Evolutionary conservation across 2,113 vertebrate species (phyloP).

Genomic region (Mustelus asterias): DNA sequence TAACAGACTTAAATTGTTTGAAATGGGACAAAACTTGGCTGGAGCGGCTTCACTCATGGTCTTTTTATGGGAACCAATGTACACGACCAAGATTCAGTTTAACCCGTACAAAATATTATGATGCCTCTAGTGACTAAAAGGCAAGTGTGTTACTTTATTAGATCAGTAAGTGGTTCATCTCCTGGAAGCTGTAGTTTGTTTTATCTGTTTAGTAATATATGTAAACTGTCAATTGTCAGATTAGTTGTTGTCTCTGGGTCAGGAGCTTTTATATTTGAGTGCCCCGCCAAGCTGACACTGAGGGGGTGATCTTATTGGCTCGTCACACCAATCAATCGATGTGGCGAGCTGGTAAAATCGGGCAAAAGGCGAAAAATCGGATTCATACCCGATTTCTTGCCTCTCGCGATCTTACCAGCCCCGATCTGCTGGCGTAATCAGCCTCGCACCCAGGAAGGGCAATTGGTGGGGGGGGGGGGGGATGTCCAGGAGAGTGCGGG

Average conservation of each 20-base stretch:
- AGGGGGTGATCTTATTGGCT: neutral
- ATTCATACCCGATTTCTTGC: too few species aligned
- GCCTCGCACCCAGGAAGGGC: too few species aligned
- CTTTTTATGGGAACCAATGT: neutral
- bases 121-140: neutral
- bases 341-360: too few species aligned
- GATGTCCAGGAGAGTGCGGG: too few species aligned
- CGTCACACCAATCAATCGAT: too few species aligned
- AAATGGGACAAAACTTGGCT: neutral
- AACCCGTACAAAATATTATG: neutral
- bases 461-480: too few species aligned
- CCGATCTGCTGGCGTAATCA: too few species aligned
- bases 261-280: neutral
- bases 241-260: neutral
- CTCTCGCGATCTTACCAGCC: too few species aligned
- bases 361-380: too few species aligned
- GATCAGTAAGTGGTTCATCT: neutral
- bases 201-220: neutral
- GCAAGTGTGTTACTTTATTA: neutral
- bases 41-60: neutral
- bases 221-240: neutral
- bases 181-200: neutral
- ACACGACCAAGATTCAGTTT: neutral
- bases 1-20: neutral
- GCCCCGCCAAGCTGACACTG: neutral